Conservation (phyloP, 2,888 invertebrate genomes). For the Epinotia brunnichana region DNA sequence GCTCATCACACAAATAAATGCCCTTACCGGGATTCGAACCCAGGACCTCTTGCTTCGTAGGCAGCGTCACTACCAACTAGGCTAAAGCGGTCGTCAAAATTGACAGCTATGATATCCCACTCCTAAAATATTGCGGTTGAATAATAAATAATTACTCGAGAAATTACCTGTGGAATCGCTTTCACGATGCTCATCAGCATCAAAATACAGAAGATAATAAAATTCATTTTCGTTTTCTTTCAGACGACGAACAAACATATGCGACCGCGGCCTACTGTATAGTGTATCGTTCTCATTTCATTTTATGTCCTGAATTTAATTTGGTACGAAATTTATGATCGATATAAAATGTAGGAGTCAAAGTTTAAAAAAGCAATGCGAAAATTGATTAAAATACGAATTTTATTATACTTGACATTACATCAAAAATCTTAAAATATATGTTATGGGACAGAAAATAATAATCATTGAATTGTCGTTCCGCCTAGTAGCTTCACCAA, state of each 20-base stretch:
- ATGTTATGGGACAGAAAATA: too few species aligned
- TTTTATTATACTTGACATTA: not conserved
- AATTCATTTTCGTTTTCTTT: constrained; percentile 46
- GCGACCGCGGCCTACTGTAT: not conserved
- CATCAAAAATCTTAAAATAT: not conserved
- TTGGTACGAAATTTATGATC: constrained; percentile 2
- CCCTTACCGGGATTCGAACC: too few species aligned
- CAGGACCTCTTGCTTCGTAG: too few species aligned
- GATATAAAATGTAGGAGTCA: constrained; percentile 8
- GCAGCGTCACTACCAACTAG: too few species aligned
- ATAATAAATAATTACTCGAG: too few species aligned
- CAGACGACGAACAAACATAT: not conserved
- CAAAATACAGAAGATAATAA: constrained; percentile 54
- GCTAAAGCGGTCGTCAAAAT: too few species aligned
- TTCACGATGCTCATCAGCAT: constrained; percentile 49
- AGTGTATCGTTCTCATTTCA: not conserved
- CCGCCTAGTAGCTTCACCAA: too few species aligned
- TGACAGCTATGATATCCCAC: too few species aligned
- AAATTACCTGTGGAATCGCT: constrained; percentile 60
- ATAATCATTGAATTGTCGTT: too few species aligned
- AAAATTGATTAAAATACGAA: constrained; percentile 3
- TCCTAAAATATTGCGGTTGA: too few species aligned
- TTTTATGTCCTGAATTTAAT: constrained; percentile 25
- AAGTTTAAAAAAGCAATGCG: constrained; percentile 3
- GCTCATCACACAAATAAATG: too few species aligned